Evolutionary conservation across 1,140 invertebrate species (phyloP), one percentile per base, ranked within the genome.

Genomic region (Halictus rubicundus): DNA sequence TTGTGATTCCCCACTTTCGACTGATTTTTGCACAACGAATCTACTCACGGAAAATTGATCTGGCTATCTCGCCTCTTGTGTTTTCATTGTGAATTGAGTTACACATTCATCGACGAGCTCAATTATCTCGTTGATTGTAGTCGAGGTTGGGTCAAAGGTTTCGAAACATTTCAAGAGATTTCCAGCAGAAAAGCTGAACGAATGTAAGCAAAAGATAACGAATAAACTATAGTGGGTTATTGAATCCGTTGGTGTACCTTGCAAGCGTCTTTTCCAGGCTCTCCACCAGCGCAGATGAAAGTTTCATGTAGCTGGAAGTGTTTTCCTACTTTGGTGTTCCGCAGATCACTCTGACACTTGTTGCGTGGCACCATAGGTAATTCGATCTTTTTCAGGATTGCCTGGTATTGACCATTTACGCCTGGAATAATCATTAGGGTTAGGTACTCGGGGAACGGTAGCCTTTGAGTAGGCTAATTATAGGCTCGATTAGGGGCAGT

Each of bases 381-480:
- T 42, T 96, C 94, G 37, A 96, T 94, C 90, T 94, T 95, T 87
- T 97, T 97, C 88, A 97, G 87, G 14, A 97, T 95, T 21, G 95
- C 95, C 83, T 96, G 96, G 83, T 96, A 96, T 25, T 93, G 93
- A 12, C 94, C 94, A 42, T 93, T 90, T 86, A 93, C 92, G 68
- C 93, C 93, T 94, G 71, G 3, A 87, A 77, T 69, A 74, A 72
- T 49, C 49, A 37, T 19, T 9, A 42, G 23, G 1, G 60, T 61
- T 16, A 32, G 60, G 6, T 32, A 32, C 14, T 3, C 21, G 52
- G 6, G 19, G 0, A 54, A 5, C 2, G n/a, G 21, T 54, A 9
- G 39, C 7, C 39, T n/a, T 42, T 9, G 39, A 16, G 5, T 21
- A 0, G 0, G 3, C 10, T 21, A 42, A 49, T 61, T n/a, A n/a